phyloP scores from a whole-genome alignment of 2,113 vertebrate species.

The Nettapus auritus region DNA sequence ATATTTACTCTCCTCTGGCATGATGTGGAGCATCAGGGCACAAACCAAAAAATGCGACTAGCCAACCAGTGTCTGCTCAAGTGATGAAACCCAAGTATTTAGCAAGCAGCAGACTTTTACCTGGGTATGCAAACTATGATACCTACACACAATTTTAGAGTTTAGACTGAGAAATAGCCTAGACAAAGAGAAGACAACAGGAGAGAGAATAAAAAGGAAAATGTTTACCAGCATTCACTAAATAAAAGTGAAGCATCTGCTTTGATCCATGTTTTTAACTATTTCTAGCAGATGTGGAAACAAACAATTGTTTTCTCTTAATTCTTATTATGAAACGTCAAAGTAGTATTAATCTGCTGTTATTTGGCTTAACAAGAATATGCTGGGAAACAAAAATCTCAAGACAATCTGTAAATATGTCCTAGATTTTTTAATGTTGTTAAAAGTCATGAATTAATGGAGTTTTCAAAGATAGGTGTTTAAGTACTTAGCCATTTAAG shows the following conservation, averaged over 20 bases:
- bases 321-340: conserved; percentile 1
- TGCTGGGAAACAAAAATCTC: not conserved
- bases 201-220: not conserved
- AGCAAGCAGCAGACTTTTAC: not conserved
- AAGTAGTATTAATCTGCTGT: not conserved
- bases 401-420: not conserved
- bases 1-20: not conserved
- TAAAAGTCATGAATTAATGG: conserved; percentile 34
- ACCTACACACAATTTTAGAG: not conserved
- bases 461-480: conserved; percentile 26
- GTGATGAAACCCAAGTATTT: not conserved
- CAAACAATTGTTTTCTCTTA: not conserved
- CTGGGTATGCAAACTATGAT: not conserved
- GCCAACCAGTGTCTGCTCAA: not conserved
- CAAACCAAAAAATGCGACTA: not conserved
- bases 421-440: conserved; percentile 35
- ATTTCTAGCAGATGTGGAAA: conserved; percentile 10
- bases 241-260: not conserved
- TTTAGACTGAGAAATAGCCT: not conserved
- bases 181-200: not conserved
- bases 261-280: not conserved
- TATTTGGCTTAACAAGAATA: not conserved
- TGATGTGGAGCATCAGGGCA: not conserved
- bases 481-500: conserved; percentile 21
- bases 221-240: not conserved